phyloP scores from a whole-genome alignment of 2,797 vertebrate genomes.

The Urocyon cinereoargenteus region DNA sequence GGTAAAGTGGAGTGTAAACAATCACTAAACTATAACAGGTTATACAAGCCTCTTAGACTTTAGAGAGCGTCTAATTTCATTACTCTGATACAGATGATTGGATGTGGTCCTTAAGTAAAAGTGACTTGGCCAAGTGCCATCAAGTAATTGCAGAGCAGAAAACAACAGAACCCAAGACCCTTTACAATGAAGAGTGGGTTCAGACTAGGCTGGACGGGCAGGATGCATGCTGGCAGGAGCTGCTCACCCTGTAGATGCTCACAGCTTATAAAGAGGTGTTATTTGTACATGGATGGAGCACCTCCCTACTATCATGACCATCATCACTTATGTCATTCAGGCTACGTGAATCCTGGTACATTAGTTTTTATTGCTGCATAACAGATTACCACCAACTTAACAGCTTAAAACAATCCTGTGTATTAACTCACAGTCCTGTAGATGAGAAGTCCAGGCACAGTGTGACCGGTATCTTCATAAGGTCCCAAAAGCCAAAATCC shows the following conservation, averaged over 20 bases:
- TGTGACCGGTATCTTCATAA: neutral
- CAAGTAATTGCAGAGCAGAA: neutral
- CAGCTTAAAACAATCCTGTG: neutral
- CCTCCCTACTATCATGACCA: fast-evolving
- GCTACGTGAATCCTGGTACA: fast-evolving
- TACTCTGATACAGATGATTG: fast-evolving
- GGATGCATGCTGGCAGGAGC: fast-evolving
- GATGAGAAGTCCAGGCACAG: fast-evolving
- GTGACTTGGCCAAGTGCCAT: neutral
- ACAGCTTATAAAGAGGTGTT: neutral
- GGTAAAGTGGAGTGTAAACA: fast-evolving
- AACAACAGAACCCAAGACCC: fast-evolving
- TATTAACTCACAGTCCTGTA: fast-evolving
- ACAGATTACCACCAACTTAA: fast-evolving
- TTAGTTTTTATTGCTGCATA: fast-evolving
- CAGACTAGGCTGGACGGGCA: fast-evolving
- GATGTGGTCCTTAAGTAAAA: neutral
- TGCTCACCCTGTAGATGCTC: too few relatives aligned
- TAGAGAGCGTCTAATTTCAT: fast-evolving
- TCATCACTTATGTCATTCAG: fast-evolving
- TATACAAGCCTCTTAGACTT: neutral
- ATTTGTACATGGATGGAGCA: fast-evolving
- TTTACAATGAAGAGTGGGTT: fast-evolving
- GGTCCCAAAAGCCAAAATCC: neutral
- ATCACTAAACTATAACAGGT: neutral